phyloP scores from a whole-genome alignment of 2,888 invertebrate genomes.

The Callosobruchus maculatus region DNA sequence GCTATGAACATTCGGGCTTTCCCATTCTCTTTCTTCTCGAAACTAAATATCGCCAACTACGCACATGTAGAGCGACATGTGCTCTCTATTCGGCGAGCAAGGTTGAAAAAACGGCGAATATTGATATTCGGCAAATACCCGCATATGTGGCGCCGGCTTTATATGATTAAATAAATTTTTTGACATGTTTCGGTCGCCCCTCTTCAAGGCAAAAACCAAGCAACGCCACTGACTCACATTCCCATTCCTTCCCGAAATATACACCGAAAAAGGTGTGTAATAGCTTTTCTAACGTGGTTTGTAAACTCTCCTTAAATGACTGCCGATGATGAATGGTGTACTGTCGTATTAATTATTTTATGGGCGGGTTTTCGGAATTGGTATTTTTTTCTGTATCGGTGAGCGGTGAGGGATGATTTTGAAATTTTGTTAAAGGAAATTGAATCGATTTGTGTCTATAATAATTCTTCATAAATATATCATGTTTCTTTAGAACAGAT shows the following conservation, averaged over 20 bases:
- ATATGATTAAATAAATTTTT: too few species aligned
- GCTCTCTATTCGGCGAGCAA: too few species aligned
- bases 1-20: too few species aligned
- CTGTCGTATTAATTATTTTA: not conserved
- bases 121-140: too few species aligned
- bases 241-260: slow-evolving; percentile 13
- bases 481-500: too few species aligned
- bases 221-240: not conserved
- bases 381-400: not conserved
- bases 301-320: not conserved
- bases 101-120: too few species aligned
- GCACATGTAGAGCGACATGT: too few species aligned
- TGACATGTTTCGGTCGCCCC: too few species aligned
- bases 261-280: slow-evolving; percentile 18
- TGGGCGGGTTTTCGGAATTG: not conserved
- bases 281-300: slow-evolving; percentile 9
- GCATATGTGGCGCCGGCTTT: too few species aligned
- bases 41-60: too few species aligned
- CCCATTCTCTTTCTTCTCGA: too few species aligned
- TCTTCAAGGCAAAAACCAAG: too few species aligned
- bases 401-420: not conserved
- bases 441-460: not conserved
- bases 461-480: not conserved
- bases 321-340: not conserved
- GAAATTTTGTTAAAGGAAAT: not conserved